Conservation (phyloP, 2,113 vertebrate species). For the Rhea pennata region DNA sequence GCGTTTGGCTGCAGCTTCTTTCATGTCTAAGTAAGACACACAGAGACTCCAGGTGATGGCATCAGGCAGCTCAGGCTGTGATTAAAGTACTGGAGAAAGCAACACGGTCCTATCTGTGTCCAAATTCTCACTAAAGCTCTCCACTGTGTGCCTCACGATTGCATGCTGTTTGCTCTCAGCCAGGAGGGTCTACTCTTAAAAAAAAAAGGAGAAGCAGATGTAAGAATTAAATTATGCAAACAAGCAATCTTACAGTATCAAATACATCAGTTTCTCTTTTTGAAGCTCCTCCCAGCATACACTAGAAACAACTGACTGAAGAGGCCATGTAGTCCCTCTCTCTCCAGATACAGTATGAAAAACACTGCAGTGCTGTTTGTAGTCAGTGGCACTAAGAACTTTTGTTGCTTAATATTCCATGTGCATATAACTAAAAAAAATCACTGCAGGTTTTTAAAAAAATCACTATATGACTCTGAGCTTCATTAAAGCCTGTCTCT, state of each 20-base stretch:
- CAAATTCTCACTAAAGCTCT: slow-evolving; percentile 20
- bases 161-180: slow-evolving; percentile 12
- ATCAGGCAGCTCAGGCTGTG: slow-evolving; percentile 35
- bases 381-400: neutral
- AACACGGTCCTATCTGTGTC: slow-evolving; percentile 35
- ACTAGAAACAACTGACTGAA: neutral
- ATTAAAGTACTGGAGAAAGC: slow-evolving; percentile 51
- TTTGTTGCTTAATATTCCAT: slow-evolving; percentile 1
- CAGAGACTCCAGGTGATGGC: slow-evolving; percentile 22
- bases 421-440: neutral
- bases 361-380: neutral
- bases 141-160: slow-evolving; percentile 7
- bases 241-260: slow-evolving; percentile 29
- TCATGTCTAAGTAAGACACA: slow-evolving; percentile 44
- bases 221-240: slow-evolving; percentile 52
- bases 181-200: slow-evolving; percentile 42
- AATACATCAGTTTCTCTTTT: neutral
- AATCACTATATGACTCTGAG: neutral
- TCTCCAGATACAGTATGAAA: neutral
- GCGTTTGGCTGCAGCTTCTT: slow-evolving; percentile 50
- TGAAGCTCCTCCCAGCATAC: neutral
- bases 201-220: slow-evolving; percentile 29
- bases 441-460: slow-evolving; percentile 6
- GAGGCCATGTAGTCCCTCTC: neutral
- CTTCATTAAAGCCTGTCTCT: slow-evolving; percentile 18